phyloP scores from a whole-genome alignment of 1,140 invertebrate genomes.

The Anagrus nilaparvatae region DNA sequence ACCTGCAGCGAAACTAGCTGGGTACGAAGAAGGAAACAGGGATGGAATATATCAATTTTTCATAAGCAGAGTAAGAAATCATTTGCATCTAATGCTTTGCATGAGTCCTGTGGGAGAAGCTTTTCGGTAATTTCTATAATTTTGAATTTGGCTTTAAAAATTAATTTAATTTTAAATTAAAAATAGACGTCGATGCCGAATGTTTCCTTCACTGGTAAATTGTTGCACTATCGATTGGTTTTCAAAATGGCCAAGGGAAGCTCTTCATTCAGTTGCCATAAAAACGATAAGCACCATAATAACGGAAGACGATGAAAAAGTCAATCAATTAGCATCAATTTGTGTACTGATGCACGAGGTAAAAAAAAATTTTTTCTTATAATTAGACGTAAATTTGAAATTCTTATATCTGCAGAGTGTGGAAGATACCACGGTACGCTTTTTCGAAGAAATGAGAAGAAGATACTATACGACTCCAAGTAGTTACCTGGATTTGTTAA shows the following conservation, averaged over 20 bases:
- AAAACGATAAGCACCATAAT: constrained; percentile 46
- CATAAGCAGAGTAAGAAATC: constrained; percentile 65
- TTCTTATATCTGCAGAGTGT: constrained; percentile 47
- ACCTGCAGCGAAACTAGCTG: constrained; percentile 57
- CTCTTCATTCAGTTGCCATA: constrained; percentile 68
- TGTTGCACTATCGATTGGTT: constrained; percentile 94
- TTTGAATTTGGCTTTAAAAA: neutral
- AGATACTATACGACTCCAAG: constrained; percentile 84
- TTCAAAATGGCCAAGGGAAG: constrained; percentile 80
- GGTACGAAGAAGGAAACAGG: constrained; percentile 55
- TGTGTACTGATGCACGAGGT: constrained; percentile 69
- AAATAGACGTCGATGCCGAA: constrained; percentile 56
- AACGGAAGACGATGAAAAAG: constrained; percentile 29
- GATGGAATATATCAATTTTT: constrained; percentile 76
- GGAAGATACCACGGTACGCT: constrained; percentile 58
- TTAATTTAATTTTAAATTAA: neutral
- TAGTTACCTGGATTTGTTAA: constrained; percentile 79
- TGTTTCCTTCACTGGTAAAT: constrained; percentile 87
- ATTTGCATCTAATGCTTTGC: constrained; percentile 75
- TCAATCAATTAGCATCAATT: constrained; percentile 51
- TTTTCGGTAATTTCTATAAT: constrained; percentile 48
- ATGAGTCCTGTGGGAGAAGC: constrained; percentile 84
- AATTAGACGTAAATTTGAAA: neutral
- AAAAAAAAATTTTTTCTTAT: constrained; percentile 12
- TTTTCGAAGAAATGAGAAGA: constrained; percentile 71